A percentile compares a stretch with the other conserved stretches of the same genome.
These are phyloP conservation scores for Callyntrura sp. DNA, from an alignment of 2,888 invertebrate species.

Conservation along the genomic window DNA sequence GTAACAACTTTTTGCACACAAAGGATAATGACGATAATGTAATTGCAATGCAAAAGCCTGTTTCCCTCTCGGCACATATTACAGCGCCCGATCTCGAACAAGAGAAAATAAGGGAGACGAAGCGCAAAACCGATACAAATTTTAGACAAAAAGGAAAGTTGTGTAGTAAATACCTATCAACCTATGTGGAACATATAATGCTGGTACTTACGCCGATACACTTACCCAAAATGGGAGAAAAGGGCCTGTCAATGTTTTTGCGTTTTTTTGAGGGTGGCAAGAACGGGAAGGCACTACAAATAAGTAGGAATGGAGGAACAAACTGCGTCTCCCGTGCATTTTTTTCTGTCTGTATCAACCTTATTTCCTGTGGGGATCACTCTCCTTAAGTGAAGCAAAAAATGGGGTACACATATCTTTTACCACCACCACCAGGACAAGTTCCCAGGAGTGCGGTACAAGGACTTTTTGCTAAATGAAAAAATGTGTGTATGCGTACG, in stretches of 20 bases:
- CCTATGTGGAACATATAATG: neutral
- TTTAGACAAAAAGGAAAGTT: slow-evolving; percentile 28
- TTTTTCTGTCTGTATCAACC: slow-evolving; percentile 37
- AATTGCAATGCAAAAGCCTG: too few relatives aligned
- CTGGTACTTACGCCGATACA: neutral
- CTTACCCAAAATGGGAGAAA: slow-evolving; percentile 11
- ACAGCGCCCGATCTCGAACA: neutral
- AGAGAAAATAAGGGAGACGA: too few relatives aligned
- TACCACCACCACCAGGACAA: neutral
- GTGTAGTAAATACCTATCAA: slow-evolving; percentile 7
- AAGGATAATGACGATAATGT: too few relatives aligned
- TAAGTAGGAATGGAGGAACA: neutral
- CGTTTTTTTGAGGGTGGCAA: neutral
- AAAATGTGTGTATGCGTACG: too few relatives aligned
- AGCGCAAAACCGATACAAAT: too few relatives aligned
- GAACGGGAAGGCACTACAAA: neutral
- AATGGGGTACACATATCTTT: neutral
- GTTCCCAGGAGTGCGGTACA: neutral
- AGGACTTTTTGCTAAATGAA: neutral
- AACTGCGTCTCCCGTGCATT: neutral
- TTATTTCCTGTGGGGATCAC: slow-evolving; percentile 63
- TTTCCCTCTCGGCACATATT: too few relatives aligned
- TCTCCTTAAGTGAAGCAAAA: slow-evolving; percentile 21
- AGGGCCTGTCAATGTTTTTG: slow-evolving; percentile 45
- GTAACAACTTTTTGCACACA: too few relatives aligned